These are phyloP conservation scores for Prosopocoilus inquinatus DNA, from an alignment of 2,888 invertebrate genomes.

Conservation along the genomic window DNA sequence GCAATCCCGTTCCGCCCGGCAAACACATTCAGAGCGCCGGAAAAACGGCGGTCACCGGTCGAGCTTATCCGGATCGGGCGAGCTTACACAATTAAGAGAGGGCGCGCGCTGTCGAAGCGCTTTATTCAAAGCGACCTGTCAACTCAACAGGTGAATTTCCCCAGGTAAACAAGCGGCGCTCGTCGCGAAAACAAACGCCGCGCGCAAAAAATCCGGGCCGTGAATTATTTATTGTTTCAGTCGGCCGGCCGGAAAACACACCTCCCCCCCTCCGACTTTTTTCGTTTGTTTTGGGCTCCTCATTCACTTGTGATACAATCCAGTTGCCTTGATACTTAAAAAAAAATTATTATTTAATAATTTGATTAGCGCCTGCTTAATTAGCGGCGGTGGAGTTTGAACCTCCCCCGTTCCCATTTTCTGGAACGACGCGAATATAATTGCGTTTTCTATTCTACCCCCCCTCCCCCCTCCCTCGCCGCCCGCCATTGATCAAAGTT, in stretches of 20 bases:
- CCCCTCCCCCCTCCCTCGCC: too few species aligned
- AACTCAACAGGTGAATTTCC: conserved; percentile 31
- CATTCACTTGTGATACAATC: too few species aligned
- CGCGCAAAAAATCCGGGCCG: not conserved
- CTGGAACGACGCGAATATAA: conserved; percentile 2
- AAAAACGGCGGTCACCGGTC: conserved; percentile 10
- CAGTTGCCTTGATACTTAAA: too few species aligned
- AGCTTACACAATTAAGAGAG: conserved; percentile 31
- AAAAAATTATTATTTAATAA: too few species aligned
- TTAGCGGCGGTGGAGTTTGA: too few species aligned
- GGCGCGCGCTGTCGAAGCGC: conserved; percentile 10
- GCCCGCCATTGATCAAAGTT: conserved; percentile 24
- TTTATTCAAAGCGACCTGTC: conserved; percentile 25
- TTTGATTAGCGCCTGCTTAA: too few species aligned
- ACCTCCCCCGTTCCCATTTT: not conserved
- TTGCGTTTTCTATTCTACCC: conserved; percentile 20
- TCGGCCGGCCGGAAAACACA: too few species aligned
- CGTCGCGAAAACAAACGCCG: not conserved
- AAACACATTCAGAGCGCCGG: not conserved
- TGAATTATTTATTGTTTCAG: too few species aligned
- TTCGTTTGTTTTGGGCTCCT: too few species aligned
- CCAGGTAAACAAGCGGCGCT: conserved; percentile 23
- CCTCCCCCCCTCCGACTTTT: too few species aligned
- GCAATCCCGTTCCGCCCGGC: too few species aligned
- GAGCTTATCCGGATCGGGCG: conserved; percentile 28